Percentiles rank a stretch among this genome's conserved stretches.
These are phyloP conservation scores for Girardinichthys multiradiatus DNA, from an alignment of 2,113 vertebrate species.

Conservation along the genomic window DNA sequence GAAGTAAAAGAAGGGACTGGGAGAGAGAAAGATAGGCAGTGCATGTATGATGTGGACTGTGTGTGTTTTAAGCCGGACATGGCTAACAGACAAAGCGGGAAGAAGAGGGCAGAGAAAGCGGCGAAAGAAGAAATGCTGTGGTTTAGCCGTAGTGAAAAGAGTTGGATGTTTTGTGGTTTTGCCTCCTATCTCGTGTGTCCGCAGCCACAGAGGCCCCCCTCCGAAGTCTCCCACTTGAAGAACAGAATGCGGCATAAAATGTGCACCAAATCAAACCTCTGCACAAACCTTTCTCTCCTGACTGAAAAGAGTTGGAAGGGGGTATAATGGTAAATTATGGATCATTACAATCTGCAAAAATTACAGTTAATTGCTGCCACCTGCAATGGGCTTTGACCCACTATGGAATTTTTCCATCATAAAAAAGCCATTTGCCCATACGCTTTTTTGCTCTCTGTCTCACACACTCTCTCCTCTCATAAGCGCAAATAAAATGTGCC, in stretches of 20 bases:
- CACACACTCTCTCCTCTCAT: slow-evolving; percentile 40
- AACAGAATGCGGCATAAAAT: slow-evolving; percentile 70
- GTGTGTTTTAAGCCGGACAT: slow-evolving; percentile 62
- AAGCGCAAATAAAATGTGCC: slow-evolving; percentile 71
- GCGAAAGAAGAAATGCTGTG: slow-evolving; percentile 35
- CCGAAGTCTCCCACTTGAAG: slow-evolving; percentile 72
- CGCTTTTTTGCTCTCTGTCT: slow-evolving; percentile 56
- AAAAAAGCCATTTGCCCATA: slow-evolving; percentile 79
- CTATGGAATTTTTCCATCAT: slow-evolving; percentile 85
- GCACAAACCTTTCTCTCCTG: slow-evolving; percentile 73
- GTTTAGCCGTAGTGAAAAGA: slow-evolving; percentile 44
- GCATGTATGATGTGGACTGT: slow-evolving; percentile 39
- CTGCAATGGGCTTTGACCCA: slow-evolving; percentile 85
- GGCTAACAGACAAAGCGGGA: slow-evolving; percentile 60
- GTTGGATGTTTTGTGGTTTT: slow-evolving; percentile 49
- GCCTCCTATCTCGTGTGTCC: slow-evolving; percentile 55
- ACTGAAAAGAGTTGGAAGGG: slow-evolving; percentile 77
- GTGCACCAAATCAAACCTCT: slow-evolving; percentile 80
- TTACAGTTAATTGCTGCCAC: slow-evolving; percentile 87
- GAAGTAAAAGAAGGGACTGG: slow-evolving; percentile 35
- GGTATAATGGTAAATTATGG: slow-evolving; percentile 82
- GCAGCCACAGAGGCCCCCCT: slow-evolving; percentile 47
- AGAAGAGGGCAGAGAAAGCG: slow-evolving; percentile 49
- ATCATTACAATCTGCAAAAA: slow-evolving; percentile 85
- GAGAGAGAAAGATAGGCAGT: slow-evolving; percentile 27